phyloP scores from a whole-genome alignment of 2,797 vertebrate species.

The Semaprochilodus insignis region DNA sequence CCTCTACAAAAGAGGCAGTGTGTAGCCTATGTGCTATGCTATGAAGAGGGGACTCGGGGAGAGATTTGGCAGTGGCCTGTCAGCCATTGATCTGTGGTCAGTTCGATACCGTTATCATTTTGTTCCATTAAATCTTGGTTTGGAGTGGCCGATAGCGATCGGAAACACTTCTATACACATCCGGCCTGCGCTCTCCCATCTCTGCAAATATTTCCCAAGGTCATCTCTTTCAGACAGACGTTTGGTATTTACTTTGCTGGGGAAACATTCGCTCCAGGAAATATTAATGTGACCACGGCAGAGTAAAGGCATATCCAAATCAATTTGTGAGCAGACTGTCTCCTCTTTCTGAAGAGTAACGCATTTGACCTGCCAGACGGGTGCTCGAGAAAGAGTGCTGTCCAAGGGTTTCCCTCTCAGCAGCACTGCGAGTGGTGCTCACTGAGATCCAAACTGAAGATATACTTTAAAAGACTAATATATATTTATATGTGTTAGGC shows the following conservation, averaged over 20 bases:
- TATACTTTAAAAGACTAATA: conserved; percentile 10
- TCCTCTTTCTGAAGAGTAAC: conserved; percentile 58
- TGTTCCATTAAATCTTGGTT: conserved; percentile 49
- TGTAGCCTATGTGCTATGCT: background rate
- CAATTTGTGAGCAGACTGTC: conserved; percentile 53
- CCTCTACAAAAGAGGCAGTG: conserved; percentile 8
- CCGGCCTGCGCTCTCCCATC: conserved; percentile 32
- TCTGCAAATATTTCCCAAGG: conserved; percentile 62
- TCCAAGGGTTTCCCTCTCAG: conserved; percentile 28
- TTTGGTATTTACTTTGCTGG: conserved; percentile 59
- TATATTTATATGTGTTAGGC: background rate
- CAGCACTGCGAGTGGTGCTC: background rate
- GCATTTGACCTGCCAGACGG: conserved; percentile 60
- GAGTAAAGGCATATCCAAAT: conserved; percentile 59
- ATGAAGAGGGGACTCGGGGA: conserved; percentile 1
- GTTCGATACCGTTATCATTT: conserved; percentile 54
- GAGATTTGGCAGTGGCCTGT: conserved; percentile 17
- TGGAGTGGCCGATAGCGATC: conserved; percentile 55
- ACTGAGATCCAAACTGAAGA: conserved; percentile 21
- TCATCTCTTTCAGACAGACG: conserved; percentile 56
- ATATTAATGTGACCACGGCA: conserved; percentile 57
- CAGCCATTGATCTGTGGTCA: conserved; percentile 51
- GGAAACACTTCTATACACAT: conserved; percentile 55
- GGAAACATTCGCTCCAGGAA: conserved; percentile 55
- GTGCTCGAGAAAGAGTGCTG: conserved; percentile 48